Conservation (phyloP, 2,797 vertebrate genomes). For the Echiichthys vipera region DNA sequence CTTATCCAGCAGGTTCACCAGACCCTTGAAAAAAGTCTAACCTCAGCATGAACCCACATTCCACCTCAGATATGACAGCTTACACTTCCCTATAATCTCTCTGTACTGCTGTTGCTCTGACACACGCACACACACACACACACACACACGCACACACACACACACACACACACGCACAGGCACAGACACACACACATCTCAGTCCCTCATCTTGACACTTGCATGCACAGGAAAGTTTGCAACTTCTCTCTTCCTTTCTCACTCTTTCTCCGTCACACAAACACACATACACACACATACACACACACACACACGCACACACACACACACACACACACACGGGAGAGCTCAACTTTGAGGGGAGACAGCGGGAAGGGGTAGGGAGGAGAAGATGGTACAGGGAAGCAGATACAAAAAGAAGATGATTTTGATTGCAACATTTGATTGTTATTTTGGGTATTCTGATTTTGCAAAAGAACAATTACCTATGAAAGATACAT, state of each 20-base stretch:
- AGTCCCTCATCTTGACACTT: conserved; percentile 61
- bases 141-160: conserved; percentile 14
- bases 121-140: conserved; percentile 38
- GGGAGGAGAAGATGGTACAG: conserved; percentile 37
- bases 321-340: conserved; percentile 38
- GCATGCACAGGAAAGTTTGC: conserved; percentile 62
- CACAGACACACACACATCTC: conserved; percentile 31
- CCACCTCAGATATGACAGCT: conserved; percentile 83
- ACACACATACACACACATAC: neutral
- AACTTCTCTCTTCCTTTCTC: conserved; percentile 45
- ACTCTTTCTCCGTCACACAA: neutral
- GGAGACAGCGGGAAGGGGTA: conserved; percentile 55
- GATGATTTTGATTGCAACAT: neutral
- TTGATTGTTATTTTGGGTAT: neutral
- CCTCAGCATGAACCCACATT: conserved; percentile 80
- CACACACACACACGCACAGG: conserved; percentile 41
- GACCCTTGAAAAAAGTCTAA: conserved; percentile 82
- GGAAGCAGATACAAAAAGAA: conserved; percentile 25
- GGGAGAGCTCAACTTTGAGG: conserved; percentile 58
- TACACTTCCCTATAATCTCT: conserved; percentile 74
- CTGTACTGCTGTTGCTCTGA: conserved; percentile 45
- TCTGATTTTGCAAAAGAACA: neutral
- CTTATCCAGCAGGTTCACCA: conserved; percentile 70
- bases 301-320: conserved; percentile 39
- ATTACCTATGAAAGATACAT: no score